phyloP scores from a whole-genome alignment of 2,113 vertebrate species.

The Thalassarche chlororhynchos region DNA sequence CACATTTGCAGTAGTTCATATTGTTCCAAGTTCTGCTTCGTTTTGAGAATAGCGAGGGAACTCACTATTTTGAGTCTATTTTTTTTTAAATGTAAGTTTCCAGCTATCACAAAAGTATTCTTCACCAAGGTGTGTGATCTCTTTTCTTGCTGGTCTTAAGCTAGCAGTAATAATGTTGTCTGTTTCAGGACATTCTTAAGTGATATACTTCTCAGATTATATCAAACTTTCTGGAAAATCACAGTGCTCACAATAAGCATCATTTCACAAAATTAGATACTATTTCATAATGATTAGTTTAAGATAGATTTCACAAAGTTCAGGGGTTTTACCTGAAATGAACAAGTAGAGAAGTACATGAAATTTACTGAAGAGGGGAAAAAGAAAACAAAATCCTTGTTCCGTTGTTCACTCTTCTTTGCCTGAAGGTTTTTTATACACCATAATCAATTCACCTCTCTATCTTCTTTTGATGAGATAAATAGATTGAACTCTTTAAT shows the following conservation, averaged over 20 bases:
- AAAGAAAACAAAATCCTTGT: neutral
- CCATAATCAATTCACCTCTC: neutral
- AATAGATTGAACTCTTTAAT: neutral
- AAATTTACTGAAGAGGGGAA: neutral
- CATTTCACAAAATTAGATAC: neutral
- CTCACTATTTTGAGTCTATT: neutral
- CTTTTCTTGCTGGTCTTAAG: neutral
- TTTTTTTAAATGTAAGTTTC: neutral
- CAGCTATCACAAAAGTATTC: neutral
- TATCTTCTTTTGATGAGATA: neutral
- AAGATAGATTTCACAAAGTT: neutral
- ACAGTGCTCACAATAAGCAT: neutral
- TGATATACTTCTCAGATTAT: neutral
- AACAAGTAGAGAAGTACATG: neutral
- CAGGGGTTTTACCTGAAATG: neutral
- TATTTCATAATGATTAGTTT: neutral
- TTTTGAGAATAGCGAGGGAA: neutral
- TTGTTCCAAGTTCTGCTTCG: neutral
- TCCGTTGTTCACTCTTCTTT: neutral
- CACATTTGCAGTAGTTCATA: neutral
- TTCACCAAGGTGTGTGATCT: neutral
- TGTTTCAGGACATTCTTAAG: neutral
- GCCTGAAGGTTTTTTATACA: neutral
- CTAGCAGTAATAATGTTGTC: neutral
- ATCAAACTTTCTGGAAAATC: neutral